Evolutionary conservation across 2,113 vertebrate species (phyloP).

Genomic region (Erpornis zantholeuca): DNA sequence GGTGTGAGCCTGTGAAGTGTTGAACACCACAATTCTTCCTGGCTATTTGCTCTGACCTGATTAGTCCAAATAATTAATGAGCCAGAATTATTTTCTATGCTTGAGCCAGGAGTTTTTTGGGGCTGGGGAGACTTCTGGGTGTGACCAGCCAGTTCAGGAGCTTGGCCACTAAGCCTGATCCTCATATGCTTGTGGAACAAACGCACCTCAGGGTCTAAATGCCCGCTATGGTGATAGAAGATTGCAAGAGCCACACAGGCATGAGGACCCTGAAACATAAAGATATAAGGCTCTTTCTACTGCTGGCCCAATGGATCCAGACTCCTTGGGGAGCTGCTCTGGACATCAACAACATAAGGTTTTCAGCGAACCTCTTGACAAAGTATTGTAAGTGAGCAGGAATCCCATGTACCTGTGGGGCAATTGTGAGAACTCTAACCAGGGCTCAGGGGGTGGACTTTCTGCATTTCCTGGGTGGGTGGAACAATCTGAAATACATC

Average conservation of each 20-base stretch:
- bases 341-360: background rate
- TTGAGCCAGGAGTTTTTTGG: background rate
- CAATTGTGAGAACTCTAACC: background rate
- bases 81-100: background rate
- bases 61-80: background rate
- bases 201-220: background rate
- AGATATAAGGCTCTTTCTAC: background rate
- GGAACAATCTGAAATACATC: background rate
- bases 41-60: accelerated
- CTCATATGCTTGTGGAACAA: accelerated
- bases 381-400: background rate
- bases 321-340: background rate
- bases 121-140: background rate
- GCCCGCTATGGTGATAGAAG: background rate
- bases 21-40: background rate
- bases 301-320: background rate
- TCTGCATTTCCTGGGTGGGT: background rate
- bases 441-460: background rate
- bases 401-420: background rate
- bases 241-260: background rate
- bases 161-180: background rate
- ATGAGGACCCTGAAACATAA: background rate
- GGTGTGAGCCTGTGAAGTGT: background rate
- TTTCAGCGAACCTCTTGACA: background rate
- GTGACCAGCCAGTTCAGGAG: background rate